These are phyloP conservation scores for Rhorus exstirpatorius DNA, from an alignment of 2,888 invertebrate genomes.

Conservation along the genomic window DNA sequence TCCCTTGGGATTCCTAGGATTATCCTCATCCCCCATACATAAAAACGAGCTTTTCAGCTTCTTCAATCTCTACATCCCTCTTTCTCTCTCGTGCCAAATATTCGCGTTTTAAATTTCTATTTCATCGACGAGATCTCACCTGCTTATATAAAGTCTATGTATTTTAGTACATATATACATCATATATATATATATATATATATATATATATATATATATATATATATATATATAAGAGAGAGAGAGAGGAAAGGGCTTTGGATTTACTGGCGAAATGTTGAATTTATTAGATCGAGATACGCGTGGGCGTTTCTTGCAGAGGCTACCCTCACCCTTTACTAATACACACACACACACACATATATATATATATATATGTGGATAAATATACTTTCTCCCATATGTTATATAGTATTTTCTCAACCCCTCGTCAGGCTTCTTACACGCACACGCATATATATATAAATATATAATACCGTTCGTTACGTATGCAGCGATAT, in stretches of 20 bases:
- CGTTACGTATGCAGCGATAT: conserved; percentile 73
- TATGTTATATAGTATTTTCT: conserved; percentile 33
- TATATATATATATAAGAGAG: background rate
- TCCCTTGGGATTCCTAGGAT: conserved; percentile 79
- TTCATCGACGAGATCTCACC: conserved; percentile 55
- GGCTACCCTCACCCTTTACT: conserved; percentile 67
- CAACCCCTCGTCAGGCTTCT: conserved; percentile 49
- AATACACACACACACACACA: background rate
- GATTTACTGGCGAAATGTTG: conserved; percentile 81
- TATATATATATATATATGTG: background rate
- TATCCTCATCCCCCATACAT: conserved; percentile 57
- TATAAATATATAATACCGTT: conserved; percentile 34
- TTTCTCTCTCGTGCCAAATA: conserved; percentile 29
- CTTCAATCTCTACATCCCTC: background rate
- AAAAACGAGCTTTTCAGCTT: conserved; percentile 7
- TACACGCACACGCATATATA: background rate
- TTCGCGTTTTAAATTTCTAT: conserved; percentile 50
- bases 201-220: background rate
- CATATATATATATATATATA: conserved; percentile 6
- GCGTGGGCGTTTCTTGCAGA: conserved; percentile 83
- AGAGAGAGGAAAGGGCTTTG: conserved; percentile 32
- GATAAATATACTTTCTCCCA: conserved; percentile 14
- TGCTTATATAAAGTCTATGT: conserved; percentile 44
- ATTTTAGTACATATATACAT: conserved; percentile 1
- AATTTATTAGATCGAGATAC: conserved; percentile 86